Evolutionary conservation across 2,888 invertebrate species (phyloP).

Genomic region (Caenorhabditis sp.): DNA sequence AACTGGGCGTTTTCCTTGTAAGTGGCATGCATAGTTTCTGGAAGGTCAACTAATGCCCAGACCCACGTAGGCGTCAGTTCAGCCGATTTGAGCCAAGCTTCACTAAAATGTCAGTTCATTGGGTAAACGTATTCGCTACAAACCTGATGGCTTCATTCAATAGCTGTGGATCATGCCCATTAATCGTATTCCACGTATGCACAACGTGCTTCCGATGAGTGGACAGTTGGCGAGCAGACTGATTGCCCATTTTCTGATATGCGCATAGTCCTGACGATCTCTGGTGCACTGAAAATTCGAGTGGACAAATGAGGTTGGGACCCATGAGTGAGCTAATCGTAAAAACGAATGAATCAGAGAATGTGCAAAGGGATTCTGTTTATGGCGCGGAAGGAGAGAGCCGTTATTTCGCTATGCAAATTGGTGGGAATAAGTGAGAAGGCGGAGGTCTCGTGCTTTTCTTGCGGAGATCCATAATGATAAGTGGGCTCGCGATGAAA

Average conservation of each 20-base stretch:
- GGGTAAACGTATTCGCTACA: neutral
- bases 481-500: conserved; percentile 16
- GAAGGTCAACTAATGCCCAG: conserved; percentile 68
- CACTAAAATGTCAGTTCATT: conserved; percentile 55
- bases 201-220: conserved; percentile 61
- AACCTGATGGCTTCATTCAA: conserved; percentile 65
- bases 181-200: conserved; percentile 68
- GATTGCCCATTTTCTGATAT: conserved; percentile 62
- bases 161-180: conserved; percentile 59
- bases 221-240: conserved; percentile 57
- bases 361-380: conserved; percentile 3
- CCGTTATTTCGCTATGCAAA: conserved; percentile 45
- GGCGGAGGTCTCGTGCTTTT: conserved; percentile 12
- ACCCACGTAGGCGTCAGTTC: conserved; percentile 71
- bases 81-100: conserved; percentile 68
- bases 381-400: conserved; percentile 6
- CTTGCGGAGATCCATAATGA: conserved; percentile 33
- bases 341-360: conserved; percentile 15
- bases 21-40: conserved; percentile 66
- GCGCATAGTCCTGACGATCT: conserved; percentile 33
- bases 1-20: conserved; percentile 66
- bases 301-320: neutral
- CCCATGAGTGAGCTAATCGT: conserved; percentile 25
- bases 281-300: conserved; percentile 27
- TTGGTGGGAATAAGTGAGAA: conserved; percentile 28